Percentiles rank a stretch among this genome's conserved stretches.
phyloP scores from a whole-genome alignment of 2,888 invertebrate genomes.

The Oscheius sp. region DNA sequence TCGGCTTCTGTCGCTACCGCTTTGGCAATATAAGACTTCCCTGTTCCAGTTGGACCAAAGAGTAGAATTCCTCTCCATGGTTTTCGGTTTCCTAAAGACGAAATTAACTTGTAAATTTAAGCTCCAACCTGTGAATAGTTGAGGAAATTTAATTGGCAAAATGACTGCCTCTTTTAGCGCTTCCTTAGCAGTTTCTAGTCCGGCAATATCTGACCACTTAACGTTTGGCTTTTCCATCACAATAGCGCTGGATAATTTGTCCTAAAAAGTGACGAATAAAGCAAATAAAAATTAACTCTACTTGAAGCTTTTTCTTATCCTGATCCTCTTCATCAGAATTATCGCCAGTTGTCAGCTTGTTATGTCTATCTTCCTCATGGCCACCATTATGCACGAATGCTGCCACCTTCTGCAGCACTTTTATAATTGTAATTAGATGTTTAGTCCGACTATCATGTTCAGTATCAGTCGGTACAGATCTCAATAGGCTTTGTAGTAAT shows the following conservation, averaged over 20 bases:
- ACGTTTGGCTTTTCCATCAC: constrained; percentile 96
- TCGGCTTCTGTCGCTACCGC: constrained; percentile 99
- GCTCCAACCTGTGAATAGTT: constrained; percentile 90
- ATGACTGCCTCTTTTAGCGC: constrained; percentile 98
- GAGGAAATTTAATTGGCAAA: constrained; percentile 96
- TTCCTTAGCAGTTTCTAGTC: constrained; percentile 94
- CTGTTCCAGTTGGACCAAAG: constrained; percentile 99
- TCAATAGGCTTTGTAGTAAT: too few species aligned
- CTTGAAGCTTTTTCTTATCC: constrained; percentile 93
- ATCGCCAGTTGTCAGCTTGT: constrained; percentile 87
- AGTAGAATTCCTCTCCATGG: constrained; percentile 98
- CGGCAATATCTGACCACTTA: constrained; percentile 97
- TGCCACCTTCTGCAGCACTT: too few species aligned
- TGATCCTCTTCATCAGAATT: constrained; percentile 87
- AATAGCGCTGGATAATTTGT: constrained; percentile 78
- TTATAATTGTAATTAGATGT: too few species aligned
- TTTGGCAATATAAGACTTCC: constrained; percentile 97
- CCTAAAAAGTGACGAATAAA: constrained; percentile 34
- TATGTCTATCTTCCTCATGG: too few species aligned
- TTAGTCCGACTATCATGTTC: too few species aligned
- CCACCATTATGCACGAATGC: too few species aligned
- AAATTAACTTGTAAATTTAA: constrained; percentile 23
- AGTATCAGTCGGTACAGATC: too few species aligned
- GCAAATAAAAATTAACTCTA: constrained; percentile 57
- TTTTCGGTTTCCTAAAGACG: constrained; percentile 80